Evolutionary conservation across 1,140 invertebrate genomes (phyloP).

Genomic region (Heliconius congener): DNA sequence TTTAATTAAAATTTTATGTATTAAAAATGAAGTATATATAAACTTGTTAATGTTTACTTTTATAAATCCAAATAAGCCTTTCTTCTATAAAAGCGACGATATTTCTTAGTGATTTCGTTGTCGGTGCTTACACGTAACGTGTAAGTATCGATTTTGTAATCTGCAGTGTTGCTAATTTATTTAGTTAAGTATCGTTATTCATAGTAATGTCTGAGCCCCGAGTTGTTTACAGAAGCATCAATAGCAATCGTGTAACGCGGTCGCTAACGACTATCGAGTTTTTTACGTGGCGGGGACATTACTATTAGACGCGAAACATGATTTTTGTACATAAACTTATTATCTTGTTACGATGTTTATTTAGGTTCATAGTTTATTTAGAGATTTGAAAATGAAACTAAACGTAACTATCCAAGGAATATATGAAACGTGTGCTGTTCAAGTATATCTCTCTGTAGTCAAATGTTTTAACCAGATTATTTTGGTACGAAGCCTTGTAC

Average conservation of each 20-base stretch:
- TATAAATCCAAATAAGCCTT: neutral
- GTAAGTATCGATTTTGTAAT: neutral
- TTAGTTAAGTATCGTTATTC: neutral
- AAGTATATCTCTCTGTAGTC: constrained; percentile 46
- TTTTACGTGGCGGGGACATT: neutral
- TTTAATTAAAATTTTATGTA: too few species aligned
- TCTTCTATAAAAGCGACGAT: neutral
- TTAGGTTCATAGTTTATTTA: constrained; percentile 35
- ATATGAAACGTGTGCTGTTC: constrained; percentile 48
- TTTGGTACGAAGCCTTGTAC: constrained; percentile 56
- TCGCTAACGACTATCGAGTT: neutral
- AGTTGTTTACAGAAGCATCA: neutral
- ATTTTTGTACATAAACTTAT: constrained; percentile 44
- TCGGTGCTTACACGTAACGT: neutral
- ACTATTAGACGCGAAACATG: constrained; percentile 44
- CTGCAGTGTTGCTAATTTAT: neutral
- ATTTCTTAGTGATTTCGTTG: neutral
- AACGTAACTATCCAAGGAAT: constrained; percentile 38
- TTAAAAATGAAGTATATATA: too few species aligned
- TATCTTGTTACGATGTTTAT: constrained; percentile 31
- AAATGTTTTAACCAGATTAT: constrained; percentile 68
- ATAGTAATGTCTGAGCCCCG: neutral
- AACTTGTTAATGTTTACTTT: too few species aligned
- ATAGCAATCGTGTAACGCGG: neutral
- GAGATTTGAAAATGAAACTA: constrained; percentile 21